Conservation (phyloP, 2,797 vertebrate genomes). For the Pyrocephalus nanus region DNA sequence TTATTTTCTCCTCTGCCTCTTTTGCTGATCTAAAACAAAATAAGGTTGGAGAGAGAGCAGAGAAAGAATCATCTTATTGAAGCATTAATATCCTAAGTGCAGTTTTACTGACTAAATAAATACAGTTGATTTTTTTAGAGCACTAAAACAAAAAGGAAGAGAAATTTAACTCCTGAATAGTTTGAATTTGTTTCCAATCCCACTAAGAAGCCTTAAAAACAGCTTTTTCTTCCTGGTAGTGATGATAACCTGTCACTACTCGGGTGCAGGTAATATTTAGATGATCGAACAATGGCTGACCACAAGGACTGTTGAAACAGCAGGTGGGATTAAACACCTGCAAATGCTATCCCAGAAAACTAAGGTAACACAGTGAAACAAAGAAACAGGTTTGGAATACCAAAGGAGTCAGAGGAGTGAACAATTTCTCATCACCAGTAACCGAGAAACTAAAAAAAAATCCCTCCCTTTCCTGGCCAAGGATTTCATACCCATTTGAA, state of each 20-base stretch:
- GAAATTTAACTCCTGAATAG: background rate
- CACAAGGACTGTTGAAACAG: background rate
- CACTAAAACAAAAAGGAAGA: background rate
- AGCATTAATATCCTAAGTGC: background rate
- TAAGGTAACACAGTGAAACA: background rate
- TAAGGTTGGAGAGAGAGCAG: background rate
- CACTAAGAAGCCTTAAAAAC: background rate
- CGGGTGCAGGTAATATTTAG: background rate
- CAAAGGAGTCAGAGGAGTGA: background rate
- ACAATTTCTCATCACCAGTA: background rate
- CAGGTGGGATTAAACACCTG: background rate
- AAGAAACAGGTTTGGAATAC: background rate
- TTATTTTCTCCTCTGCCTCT: conserved; percentile 98
- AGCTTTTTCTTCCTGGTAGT: background rate
- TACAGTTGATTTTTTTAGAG: background rate
- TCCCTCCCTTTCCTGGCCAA: background rate
- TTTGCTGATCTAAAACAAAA: conserved; percentile 89
- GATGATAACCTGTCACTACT: background rate
- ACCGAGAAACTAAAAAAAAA: background rate
- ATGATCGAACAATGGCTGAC: background rate
- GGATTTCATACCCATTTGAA: background rate
- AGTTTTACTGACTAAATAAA: background rate
- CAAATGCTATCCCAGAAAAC: background rate
- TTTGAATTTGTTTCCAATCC: background rate
- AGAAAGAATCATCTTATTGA: background rate